phyloP scores from a whole-genome alignment of 1,140 invertebrate genomes.

The Trichonephila clavata region DNA sequence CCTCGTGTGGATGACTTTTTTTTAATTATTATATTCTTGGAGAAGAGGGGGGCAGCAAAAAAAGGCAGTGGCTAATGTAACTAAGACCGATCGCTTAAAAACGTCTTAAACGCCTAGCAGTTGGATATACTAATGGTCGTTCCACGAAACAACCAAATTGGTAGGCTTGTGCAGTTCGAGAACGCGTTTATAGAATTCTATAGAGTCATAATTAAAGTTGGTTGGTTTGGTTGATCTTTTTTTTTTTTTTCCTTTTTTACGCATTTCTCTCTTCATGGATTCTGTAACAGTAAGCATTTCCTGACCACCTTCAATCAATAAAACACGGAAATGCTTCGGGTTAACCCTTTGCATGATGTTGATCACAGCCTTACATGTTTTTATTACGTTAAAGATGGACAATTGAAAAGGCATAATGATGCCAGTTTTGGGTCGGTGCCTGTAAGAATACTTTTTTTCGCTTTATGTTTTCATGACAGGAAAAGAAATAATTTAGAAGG shows the following conservation, averaged over 20 bases:
- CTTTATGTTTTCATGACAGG: too few relatives aligned
- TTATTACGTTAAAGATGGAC: neutral
- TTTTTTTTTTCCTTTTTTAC: neutral
- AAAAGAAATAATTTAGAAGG: too few relatives aligned
- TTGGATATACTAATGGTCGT: slow-evolving; percentile 43
- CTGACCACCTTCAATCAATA: slow-evolving; percentile 37
- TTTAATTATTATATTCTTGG: slow-evolving; percentile 49
- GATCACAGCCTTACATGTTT: neutral
- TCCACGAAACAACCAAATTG: slow-evolving; percentile 54
- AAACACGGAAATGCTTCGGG: slow-evolving; percentile 57
- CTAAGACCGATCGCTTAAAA: slow-evolving; percentile 52
- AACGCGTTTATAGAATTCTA: slow-evolving; percentile 64
- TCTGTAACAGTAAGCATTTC: slow-evolving; percentile 37
- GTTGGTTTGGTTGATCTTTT: neutral
- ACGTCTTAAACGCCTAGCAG: slow-evolving; percentile 59
- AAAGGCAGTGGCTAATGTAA: slow-evolving; percentile 64
- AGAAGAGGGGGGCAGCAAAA: neutral
- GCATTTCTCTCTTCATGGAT: neutral
- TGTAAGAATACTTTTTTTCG: too few relatives aligned
- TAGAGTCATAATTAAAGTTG: slow-evolving; percentile 7
- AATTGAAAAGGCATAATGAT: neutral
- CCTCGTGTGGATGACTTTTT: neutral
- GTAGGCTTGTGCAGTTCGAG: neutral
- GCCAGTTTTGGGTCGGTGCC: neutral
- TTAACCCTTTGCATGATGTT: neutral